Evolutionary conservation across 2,113 vertebrate genomes (phyloP).

Genomic region (Ophiodon elongatus): DNA sequence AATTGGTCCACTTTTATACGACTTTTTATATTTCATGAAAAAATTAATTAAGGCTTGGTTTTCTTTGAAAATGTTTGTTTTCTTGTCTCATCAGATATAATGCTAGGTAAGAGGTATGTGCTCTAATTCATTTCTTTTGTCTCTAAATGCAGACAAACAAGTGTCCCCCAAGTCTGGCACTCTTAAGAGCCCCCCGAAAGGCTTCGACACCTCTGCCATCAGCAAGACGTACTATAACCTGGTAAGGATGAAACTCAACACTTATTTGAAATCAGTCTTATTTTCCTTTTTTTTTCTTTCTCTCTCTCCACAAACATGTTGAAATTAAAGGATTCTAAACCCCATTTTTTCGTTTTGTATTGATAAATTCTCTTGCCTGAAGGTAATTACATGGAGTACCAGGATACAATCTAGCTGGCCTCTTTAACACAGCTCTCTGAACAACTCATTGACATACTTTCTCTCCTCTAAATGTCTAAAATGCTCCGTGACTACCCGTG

Average conservation of each 20-base stretch:
- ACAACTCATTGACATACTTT: not conserved
- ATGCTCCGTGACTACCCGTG: not conserved
- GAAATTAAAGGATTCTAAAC: not conserved
- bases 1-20: not conserved
- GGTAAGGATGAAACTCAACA: conserved; percentile 84
- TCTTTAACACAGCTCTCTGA: not conserved
- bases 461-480: conserved; percentile 6
- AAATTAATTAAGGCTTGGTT: not conserved
- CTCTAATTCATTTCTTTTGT: not conserved
- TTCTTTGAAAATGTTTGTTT: not conserved
- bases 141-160: conserved; percentile 90
- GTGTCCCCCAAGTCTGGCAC: conserved; percentile 96
- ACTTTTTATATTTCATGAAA: not conserved
- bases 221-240: conserved; percentile 99
- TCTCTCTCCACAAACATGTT: not conserved
- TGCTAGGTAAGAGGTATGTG: not conserved
- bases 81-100: not conserved
- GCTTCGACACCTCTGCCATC: conserved; percentile 94
- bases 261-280: not conserved
- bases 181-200: conserved; percentile 97
- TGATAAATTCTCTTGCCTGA: not conserved
- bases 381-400: not conserved
- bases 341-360: too few relatives aligned
- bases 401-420: not conserved
- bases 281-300: not conserved